phyloP scores from a whole-genome alignment of 2,888 invertebrate species.

The Patella ulyssiponensis region DNA sequence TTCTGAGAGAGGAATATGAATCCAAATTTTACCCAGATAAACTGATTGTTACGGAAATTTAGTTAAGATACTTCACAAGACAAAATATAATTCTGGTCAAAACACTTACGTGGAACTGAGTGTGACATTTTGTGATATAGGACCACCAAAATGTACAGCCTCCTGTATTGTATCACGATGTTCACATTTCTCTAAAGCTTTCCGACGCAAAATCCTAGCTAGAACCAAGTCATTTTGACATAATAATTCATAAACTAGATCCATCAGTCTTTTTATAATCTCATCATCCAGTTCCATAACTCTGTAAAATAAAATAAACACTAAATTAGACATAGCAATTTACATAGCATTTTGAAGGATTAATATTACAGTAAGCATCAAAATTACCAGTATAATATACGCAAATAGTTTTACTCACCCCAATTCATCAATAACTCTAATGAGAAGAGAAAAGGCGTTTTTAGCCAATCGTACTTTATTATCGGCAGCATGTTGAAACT shows the following conservation, averaged over 20 bases:
- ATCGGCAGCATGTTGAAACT: conserved; percentile 78
- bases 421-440: conserved; percentile 94
- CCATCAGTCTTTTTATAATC: conserved; percentile 87
- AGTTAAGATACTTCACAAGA: no score
- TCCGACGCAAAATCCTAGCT: conserved; percentile 87
- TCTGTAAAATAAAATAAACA: conserved; percentile 39
- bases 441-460: conserved; percentile 92
- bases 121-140: conserved; percentile 30
- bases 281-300: conserved; percentile 85
- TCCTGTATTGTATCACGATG: conserved; percentile 59
- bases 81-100: no score
- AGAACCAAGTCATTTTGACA: conserved; percentile 91
- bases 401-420: conserved; percentile 80
- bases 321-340: no score
- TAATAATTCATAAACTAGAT: conserved; percentile 93
- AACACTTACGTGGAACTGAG: conserved; percentile 47
- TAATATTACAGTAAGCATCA: neutral
- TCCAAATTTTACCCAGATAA: no score
- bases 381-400: neutral
- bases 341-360: neutral
- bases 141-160: neutral
- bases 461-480: conserved; percentile 79
- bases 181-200: conserved; percentile 88
- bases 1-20: no score
- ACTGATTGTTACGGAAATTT: no score